Percentiles rank a stretch among this genome's conserved stretches.
phyloP scores from a whole-genome alignment of 2,888 invertebrate genomes.

The Chloromyia formosa region DNA sequence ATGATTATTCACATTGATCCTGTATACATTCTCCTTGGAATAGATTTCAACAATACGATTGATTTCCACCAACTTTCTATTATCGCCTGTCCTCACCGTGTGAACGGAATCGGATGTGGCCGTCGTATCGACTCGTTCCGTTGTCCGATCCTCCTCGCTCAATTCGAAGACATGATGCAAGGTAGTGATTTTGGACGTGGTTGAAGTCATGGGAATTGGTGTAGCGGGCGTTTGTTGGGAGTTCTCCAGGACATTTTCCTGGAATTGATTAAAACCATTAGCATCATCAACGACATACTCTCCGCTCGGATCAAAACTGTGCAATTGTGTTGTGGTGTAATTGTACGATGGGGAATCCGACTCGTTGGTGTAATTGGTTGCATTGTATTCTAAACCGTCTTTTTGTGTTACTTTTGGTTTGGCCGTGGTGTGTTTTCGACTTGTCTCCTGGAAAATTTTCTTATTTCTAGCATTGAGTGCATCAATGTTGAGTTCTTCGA shows the following conservation, averaged over 20 bases:
- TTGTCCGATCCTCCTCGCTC: slow-evolving; percentile 58
- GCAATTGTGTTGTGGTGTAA: slow-evolving; percentile 43
- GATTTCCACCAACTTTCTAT: slow-evolving; percentile 73
- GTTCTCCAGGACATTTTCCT: slow-evolving; percentile 47
- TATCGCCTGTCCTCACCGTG: slow-evolving; percentile 42
- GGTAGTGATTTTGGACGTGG: slow-evolving; percentile 59
- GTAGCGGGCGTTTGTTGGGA: slow-evolving; percentile 41
- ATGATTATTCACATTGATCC: slow-evolving; percentile 60
- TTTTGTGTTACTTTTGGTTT: slow-evolving; percentile 56
- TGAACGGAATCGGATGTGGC: neutral
- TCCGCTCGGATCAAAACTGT: neutral
- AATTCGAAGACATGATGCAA: slow-evolving; percentile 66
- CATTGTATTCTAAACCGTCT: slow-evolving; percentile 37
- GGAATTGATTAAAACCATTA: slow-evolving; percentile 49
- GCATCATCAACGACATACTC: neutral
- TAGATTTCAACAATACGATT: slow-evolving; percentile 76
- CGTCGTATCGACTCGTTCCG: slow-evolving; percentile 48
- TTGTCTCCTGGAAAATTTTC: slow-evolving; percentile 66
- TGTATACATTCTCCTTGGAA: slow-evolving; percentile 71
- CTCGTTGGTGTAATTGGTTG: slow-evolving; percentile 46
- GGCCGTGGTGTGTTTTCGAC: slow-evolving; percentile 62
- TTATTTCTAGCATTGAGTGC: slow-evolving; percentile 67
- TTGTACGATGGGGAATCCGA: slow-evolving; percentile 37
- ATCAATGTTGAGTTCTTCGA: slow-evolving; percentile 65
- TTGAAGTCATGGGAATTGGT: slow-evolving; percentile 53